These are phyloP conservation scores for Dinothrombium tinctorium DNA, from an alignment of 1,140 invertebrate genomes.

Conservation along the genomic window DNA sequence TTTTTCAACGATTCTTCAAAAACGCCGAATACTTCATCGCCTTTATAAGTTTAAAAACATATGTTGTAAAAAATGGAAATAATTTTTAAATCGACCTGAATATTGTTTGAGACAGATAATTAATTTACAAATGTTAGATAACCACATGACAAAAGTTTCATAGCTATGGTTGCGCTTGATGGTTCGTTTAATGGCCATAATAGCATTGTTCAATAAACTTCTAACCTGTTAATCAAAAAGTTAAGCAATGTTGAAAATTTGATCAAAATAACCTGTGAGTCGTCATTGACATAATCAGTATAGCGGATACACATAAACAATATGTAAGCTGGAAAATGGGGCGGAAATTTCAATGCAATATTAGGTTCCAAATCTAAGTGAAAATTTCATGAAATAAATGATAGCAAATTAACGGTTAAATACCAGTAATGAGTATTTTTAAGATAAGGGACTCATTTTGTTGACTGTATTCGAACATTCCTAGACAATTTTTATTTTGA, in stretches of 20 bases:
- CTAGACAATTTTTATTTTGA: constrained; percentile 41
- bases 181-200: constrained; percentile 57
- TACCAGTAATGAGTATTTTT: constrained; percentile 44
- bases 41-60: background rate
- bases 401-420: constrained; percentile 32
- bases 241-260: too few relatives aligned
- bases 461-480: constrained; percentile 70
- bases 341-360: constrained; percentile 50
- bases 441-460: constrained; percentile 54
- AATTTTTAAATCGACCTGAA: constrained; percentile 41
- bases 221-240: constrained; percentile 26
- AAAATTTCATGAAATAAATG: constrained; percentile 1
- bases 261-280: constrained; percentile 41
- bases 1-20: constrained; percentile 66
- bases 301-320: constrained; percentile 89
- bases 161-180: constrained; percentile 46
- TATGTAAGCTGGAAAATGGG: constrained; percentile 75
- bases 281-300: constrained; percentile 79
- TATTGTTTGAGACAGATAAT: constrained; percentile 86
- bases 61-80: background rate
- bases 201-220: constrained; percentile 43
- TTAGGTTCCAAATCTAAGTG: constrained; percentile 58
- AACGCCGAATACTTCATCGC: constrained; percentile 6
- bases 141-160: constrained; percentile 65
- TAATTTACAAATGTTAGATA: constrained; percentile 61